phyloP scores from a whole-genome alignment of 2,888 invertebrate species.

The Branchellion lobata region DNA sequence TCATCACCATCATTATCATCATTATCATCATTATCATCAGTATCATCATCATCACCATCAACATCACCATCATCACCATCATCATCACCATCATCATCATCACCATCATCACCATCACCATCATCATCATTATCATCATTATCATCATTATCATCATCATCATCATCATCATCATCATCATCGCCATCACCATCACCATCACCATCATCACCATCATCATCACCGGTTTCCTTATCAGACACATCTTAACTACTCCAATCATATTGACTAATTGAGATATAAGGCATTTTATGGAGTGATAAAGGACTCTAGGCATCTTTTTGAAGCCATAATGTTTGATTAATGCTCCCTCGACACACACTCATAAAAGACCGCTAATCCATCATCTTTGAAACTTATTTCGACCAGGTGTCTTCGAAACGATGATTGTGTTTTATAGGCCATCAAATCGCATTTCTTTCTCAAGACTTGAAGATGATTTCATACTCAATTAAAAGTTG shows the following conservation, averaged over 20 bases:
- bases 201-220: background rate
- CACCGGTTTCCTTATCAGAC: too few species aligned
- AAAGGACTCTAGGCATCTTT: too few species aligned
- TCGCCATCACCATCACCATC: background rate
- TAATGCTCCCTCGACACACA: too few species aligned
- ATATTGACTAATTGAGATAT: background rate
- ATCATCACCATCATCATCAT: background rate
- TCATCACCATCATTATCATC: background rate
- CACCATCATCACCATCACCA: background rate
- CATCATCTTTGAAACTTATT: too few species aligned
- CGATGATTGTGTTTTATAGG: too few species aligned
- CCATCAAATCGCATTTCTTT: too few species aligned
- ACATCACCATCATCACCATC: background rate
- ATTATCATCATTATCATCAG: background rate
- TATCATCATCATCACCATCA: background rate
- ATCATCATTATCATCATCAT: slow-evolving; percentile 18
- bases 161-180: background rate
- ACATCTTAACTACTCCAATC: background rate
- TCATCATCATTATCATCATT: background rate
- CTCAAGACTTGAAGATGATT: too few species aligned
- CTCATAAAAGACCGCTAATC: too few species aligned
- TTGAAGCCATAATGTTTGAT: too few species aligned
- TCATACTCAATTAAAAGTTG: too few species aligned
- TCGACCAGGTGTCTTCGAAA: too few species aligned
- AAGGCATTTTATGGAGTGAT: too few species aligned